Base-by-base conservation (phyloP, 2,113 vertebrate species). In the Junco hyemalis region DNA sequence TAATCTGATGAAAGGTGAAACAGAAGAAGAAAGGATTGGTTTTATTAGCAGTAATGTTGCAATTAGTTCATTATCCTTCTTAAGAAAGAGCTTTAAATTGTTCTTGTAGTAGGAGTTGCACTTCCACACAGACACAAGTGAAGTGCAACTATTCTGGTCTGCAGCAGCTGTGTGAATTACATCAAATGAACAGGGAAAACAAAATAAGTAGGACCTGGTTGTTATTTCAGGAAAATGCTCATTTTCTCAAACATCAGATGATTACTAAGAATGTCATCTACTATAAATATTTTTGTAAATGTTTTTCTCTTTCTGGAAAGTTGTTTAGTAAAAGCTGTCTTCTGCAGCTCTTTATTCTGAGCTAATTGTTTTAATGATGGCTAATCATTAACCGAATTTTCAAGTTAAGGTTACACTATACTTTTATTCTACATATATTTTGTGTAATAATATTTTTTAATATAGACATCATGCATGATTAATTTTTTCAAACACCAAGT, bases 1-100 rank as follows among this genome's bases (percentile, higher is more conserved):
- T 87, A 74, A 69, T 77, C 53, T 72, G 23, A 42, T 85, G 77
- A 92, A 81, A 72, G 44, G 28, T 65, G 81, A 91, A 93, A 95
- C 48, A 48, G 51, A 89, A 95, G 77, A 90, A 89, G 57, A 79
- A 88, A 84, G 5, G 12, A 48, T 53, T 48, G 25, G 4, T 74
- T 51, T 71, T 81, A 81, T 81, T 79, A 87, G 35, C 60, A 70
- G 61, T 72, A 71, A 78, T 76, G 28, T 38, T 76, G 28, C n/a
- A 72, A 89, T 80, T 65, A 85, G 25, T 69, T 89, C 61, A 57
- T 45, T 91, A 63, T 29, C 26, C 42, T 47, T 81, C 29, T 36
- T 59, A 74, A 51, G 44, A 91, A 77, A 60, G n/a, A 47, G 15
- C 20, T 87, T 86, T 89, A 68, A 81, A 76, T 76, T 80, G 15